Base-by-base conservation (phyloP, 2,888 invertebrate species). In the Escarpia spicata region DNA sequence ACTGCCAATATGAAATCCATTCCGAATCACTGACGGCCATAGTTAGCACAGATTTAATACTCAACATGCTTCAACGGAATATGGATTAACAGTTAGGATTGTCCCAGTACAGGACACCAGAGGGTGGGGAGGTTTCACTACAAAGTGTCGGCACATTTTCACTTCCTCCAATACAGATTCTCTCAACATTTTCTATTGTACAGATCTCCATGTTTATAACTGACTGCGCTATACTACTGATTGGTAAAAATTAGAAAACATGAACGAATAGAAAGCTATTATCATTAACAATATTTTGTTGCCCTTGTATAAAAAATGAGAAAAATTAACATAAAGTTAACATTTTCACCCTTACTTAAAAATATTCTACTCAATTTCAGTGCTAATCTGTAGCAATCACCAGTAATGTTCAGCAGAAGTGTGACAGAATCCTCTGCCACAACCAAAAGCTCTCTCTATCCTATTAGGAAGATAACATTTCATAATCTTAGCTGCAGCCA, bases 141-240 rank as follows among this genome's bases (percentile, higher is more conserved):
- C 75, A 75, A 75, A 75, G 19, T 75, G 75, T 75, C 26, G 75
- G 75, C 75, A 75, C 75, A 75, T 75, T 75, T 75, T 75, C 75
- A 75, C 75, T 75, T 75, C 75, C 75, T 75, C 75, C 75, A 26
- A 75, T 52, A 52, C 37, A 37, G 37, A 75, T 15, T 75, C 75
- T 26, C 75, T n/a, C 75, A 75, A 26, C 15, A 26, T 26, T 75
- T 75, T n/a, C 6, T 75, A n/a, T 75, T 26, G n/a, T 26, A 19
- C 19, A 12, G 15, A 75, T 75, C 75, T 75, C 75, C 75, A 75
- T 75, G 75, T 26, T 75, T 75, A 19, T 75, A 75, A 26, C 19
- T 26, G 19, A n/a, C 3, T 26, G 75, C 75, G 15, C 75, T n/a
- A 75, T 75, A 75, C 75, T 75, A 75, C 75, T 75, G 19, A 75